Base-by-base conservation (phyloP, 2,888 invertebrate species). In the Chesias legatella region DNA sequence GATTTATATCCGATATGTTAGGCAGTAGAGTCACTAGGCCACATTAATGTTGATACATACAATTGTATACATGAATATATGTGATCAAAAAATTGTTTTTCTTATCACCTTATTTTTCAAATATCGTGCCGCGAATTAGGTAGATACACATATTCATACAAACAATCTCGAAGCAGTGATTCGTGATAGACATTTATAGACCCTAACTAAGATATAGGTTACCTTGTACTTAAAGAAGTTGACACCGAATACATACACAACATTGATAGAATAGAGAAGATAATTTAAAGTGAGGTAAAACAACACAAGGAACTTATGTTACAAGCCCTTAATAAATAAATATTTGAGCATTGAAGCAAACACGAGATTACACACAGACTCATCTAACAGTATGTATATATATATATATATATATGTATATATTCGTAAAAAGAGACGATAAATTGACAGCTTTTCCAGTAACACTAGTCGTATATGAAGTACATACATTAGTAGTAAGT, bases 401-500 rank as follows among this genome's bases (percentile, higher is more conserved):
- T 2, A 17, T 2, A 17, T 5, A 17, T 17, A 17, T 17, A 17
- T 17, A 17, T 17, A 17, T n/a, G 68, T 70, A 68, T 62, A 72
- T 71, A 79, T 64, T 73, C 65, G 56, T 78, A 74, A 73, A 79
- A 74, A 63, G 76, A 82, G 79, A 81, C 74, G 74, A 75, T 63
- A 78, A 86, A 85, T 86, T 86, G 86, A 86, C 86, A 81, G 85
- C 75, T 73, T 81, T 84, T 73, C 62, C 71, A 73, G 65, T 82
- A 63, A 77, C 44, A 72, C 73, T 83, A 83, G 67, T 76, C 68
- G 71, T 73, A 71, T 73, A 73, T 70, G 59, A 63, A 71, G 67
- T 71, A 70, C 54, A 69, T 58, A 62, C n/a, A n/a, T n/a, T n/a
- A n/a, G n/a, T 17, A 17, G 13, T 17, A 17, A 17, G 13, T 74